phyloP scores from a whole-genome alignment of 2,797 vertebrate species.

The Leptatherina wallacei region DNA sequence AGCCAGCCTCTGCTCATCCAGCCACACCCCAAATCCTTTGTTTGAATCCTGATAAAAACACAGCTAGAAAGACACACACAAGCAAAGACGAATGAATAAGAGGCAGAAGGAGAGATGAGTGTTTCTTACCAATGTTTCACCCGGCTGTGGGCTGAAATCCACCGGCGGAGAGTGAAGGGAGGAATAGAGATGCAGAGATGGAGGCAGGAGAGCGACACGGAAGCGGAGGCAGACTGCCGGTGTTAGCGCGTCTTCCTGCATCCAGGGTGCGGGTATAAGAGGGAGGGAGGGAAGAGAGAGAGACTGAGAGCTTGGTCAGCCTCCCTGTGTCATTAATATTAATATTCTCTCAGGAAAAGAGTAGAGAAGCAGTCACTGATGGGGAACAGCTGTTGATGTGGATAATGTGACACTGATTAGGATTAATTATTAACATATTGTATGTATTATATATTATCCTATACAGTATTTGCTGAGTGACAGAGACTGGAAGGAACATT shows the following conservation, averaged over 20 bases:
- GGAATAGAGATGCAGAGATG: conserved; percentile 54
- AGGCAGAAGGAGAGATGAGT: conserved; percentile 24
- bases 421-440: conserved; percentile 32
- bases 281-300: conserved; percentile 58
- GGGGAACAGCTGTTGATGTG: conserved; percentile 49
- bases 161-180: conserved; percentile 56
- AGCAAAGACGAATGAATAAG: conserved; percentile 17
- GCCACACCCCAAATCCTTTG: conserved; percentile 81
- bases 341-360: conserved; percentile 55
- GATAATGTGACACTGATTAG: conserved; percentile 32
- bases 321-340: conserved; percentile 72
- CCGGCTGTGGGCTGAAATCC: conserved; percentile 66
- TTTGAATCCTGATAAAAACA: conserved; percentile 51
- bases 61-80: conserved; percentile 21
- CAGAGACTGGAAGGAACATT: neutral
- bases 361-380: conserved; percentile 29
- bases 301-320: conserved; percentile 67
- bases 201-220: conserved; percentile 56
- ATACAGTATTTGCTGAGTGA: conserved; percentile 26
- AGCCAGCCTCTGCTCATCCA: conserved; percentile 47
- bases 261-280: conserved; percentile 80
- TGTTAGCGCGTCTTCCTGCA: conserved; percentile 72
- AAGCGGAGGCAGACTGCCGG: conserved; percentile 76
- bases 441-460: conserved; percentile 15
- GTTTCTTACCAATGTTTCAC: conserved; percentile 73